Percentiles rank a stretch among this genome's conserved stretches.
These are phyloP conservation scores for Serripes groenlandicus DNA, from an alignment of 2,888 invertebrate species.

Conservation along the genomic window DNA sequence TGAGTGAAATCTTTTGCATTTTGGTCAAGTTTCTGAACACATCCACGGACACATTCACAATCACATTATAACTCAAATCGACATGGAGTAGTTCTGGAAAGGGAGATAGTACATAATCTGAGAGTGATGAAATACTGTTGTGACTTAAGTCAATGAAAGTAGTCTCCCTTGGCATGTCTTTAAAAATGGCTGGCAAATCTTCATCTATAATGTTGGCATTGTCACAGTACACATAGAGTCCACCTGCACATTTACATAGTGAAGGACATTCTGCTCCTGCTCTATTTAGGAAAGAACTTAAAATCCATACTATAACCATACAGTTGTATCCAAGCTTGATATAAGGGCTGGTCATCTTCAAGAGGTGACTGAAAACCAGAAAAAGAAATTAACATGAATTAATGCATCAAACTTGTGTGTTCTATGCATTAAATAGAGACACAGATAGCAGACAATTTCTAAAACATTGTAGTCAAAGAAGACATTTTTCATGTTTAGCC, in stretches of 20 bases:
- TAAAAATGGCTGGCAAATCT: conserved; percentile 55
- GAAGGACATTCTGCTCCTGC: conserved; percentile 70
- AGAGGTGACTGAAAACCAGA: neutral
- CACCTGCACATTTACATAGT: conserved; percentile 70
- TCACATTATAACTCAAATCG: conserved; percentile 66
- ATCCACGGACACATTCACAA: conserved; percentile 49
- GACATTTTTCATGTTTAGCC: neutral
- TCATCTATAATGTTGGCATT: conserved; percentile 58
- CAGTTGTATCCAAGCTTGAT: neutral
- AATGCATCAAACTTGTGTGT: neutral
- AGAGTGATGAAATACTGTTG: conserved; percentile 61
- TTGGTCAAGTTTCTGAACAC: conserved; percentile 58
- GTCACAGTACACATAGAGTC: conserved; percentile 76
- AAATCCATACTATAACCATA: neutral
- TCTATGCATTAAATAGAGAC: neutral
- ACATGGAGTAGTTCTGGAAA: conserved; percentile 64
- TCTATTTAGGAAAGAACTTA: neutral
- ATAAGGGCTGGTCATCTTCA: neutral
- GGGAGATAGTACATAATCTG: conserved; percentile 55
- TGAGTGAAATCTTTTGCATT: conserved; percentile 68
- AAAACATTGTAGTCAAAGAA: neutral
- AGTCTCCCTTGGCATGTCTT: conserved; percentile 61
- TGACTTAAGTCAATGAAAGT: conserved; percentile 76
- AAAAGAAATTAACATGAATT: neutral
- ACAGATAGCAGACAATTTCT: neutral